Base-by-base conservation (phyloP, 1,140 invertebrate species). In the Agrilus planipennis region DNA sequence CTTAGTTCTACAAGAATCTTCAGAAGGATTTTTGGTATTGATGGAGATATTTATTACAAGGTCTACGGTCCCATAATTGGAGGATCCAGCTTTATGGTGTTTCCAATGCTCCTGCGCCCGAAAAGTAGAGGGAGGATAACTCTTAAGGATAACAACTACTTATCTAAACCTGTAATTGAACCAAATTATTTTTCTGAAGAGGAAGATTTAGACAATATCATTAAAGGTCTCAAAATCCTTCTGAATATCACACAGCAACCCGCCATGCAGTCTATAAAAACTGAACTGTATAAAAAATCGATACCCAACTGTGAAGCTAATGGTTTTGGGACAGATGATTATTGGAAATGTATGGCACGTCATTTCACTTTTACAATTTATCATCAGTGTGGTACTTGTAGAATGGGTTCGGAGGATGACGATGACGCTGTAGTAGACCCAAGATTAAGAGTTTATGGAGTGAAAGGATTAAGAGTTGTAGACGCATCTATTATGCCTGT, bases 351-450 rank as follows among this genome's bases (percentile, higher is more conserved):
- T 61, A 69, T 77, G 28, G 63, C 73, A 0, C 66, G 71, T 16
- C 67, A 74, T 40, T 73, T 82, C 17, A 81, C 82, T 0, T 68
- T 76, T 16, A 83, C 76, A 1, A 77, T 87, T 31, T 85, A 81
- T 50, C 85, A 90, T 57, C 77, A 79, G 16, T 73, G 74, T 2
- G 84, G 86, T 0, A 89, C 86, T 0, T 83, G 81, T 54, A 89
- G 85, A 62, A 92, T 92, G 88, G 88, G 85, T 0, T 73, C 76
- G 0, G 42, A 51, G 11, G 64, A 52, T 2, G 84, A 88, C 58
- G 64, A 68, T 3, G 65, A 68, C 0, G 75, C 81, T 4, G 82
- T 87, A 0, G 81, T 87, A 0, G 75, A 84, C 62, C 69, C 77
- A 0, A 70, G 73, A 46, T 60, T 86, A 32, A 63, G 69, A 41